These are phyloP conservation scores for Chrysomela aeneicollis DNA, from an alignment of 2,888 invertebrate genomes.

Conservation along the genomic window DNA sequence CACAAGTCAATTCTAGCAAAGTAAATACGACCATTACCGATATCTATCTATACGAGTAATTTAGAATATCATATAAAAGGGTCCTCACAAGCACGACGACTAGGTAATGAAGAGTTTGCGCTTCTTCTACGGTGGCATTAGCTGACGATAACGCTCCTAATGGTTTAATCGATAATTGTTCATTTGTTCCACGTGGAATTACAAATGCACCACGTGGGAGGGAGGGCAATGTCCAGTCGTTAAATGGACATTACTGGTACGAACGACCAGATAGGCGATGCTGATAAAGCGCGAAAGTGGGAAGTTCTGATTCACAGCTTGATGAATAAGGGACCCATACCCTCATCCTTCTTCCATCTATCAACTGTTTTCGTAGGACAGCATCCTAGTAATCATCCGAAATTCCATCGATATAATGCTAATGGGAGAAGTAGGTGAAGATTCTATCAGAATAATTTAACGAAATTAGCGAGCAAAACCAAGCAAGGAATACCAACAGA, in stretches of 20 bases:
- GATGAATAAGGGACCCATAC: neutral
- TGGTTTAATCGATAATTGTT: slow-evolving; percentile 62
- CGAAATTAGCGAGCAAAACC: too few relatives aligned
- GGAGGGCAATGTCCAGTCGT: slow-evolving; percentile 44
- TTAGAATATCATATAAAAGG: slow-evolving; percentile 53
- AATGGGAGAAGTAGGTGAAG: too few relatives aligned
- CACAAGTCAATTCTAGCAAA: slow-evolving; percentile 35
- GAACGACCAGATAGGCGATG: slow-evolving; percentile 36
- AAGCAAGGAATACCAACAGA: too few relatives aligned
- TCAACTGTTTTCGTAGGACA: neutral
- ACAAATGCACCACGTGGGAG: slow-evolving; percentile 53
- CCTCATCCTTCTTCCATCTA: too few relatives aligned
- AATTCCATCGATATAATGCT: too few relatives aligned
- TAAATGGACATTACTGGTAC: slow-evolving; percentile 49
- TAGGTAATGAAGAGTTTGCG: slow-evolving; percentile 59
- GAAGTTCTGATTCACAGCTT: slow-evolving; percentile 16
- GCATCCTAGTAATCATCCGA: neutral
- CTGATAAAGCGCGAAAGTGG: slow-evolving; percentile 35
- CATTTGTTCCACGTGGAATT: slow-evolving; percentile 59
- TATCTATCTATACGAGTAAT: slow-evolving; percentile 33
- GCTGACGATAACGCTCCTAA: slow-evolving; percentile 57
- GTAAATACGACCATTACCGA: slow-evolving; percentile 37
- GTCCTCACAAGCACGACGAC: slow-evolving; percentile 46
- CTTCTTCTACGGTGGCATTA: slow-evolving; percentile 50
- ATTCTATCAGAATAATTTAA: too few relatives aligned